Evolutionary conservation across 1,140 invertebrate genomes (phyloP).

Genomic region (Medauroidea extradentata): DNA sequence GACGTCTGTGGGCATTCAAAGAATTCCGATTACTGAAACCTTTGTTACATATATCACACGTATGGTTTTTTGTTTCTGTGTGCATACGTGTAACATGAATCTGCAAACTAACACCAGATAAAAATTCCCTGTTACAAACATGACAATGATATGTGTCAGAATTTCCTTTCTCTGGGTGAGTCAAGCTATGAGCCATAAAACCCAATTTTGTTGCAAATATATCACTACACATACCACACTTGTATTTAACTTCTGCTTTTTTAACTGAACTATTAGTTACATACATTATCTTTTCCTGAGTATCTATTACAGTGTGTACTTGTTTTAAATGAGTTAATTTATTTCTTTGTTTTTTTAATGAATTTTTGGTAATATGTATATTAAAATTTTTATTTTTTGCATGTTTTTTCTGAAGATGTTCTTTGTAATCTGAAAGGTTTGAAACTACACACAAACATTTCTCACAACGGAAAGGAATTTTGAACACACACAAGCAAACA

Average conservation of each 20-base stretch:
- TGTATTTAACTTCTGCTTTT: not conserved
- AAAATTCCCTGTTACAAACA: slow-evolving; percentile 4
- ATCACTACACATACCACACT: not conserved
- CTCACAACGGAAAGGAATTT: slow-evolving; percentile 8
- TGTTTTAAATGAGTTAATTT: not conserved
- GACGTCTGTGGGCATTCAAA: slow-evolving; percentile 44
- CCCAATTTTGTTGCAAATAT: slow-evolving; percentile 5
- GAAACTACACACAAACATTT: not conserved
- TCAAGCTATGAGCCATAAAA: slow-evolving; percentile 7
- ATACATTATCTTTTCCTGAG: not conserved
- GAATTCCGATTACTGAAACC: slow-evolving; percentile 5
- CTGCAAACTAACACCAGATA: not conserved
- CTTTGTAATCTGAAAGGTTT: slow-evolving; percentile 1
- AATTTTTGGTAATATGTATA: not conserved
- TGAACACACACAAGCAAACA: slow-evolving; percentile 6
- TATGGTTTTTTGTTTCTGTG: not conserved
- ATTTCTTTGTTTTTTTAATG: not conserved
- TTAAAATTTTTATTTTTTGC: not conserved
- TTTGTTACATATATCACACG: slow-evolving; percentile 7
- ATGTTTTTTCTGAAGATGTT: not conserved
- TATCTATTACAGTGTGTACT: not conserved
- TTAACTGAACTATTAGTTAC: not conserved
- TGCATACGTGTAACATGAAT: slow-evolving; percentile 10
- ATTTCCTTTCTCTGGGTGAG: not conserved
- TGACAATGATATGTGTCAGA: not conserved